phyloP scores from a whole-genome alignment of 2,797 vertebrate species.

The Mormyrops boulengeri region DNA sequence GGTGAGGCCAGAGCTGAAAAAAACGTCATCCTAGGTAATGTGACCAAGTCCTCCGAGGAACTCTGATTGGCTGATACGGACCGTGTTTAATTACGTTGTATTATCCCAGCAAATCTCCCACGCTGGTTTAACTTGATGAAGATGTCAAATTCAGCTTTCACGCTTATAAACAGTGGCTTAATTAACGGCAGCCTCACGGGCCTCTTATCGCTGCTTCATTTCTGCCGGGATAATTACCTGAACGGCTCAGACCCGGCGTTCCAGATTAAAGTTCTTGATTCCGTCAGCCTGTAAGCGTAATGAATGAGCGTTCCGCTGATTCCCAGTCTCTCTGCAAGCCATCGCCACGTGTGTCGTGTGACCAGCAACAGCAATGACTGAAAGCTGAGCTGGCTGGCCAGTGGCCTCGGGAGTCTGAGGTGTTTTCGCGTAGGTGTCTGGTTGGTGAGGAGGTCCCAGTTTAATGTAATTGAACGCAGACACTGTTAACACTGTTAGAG shows the following conservation, averaged over 20 bases:
- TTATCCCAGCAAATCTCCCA: neutral
- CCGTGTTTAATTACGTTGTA: neutral
- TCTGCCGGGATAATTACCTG: constrained; percentile 3
- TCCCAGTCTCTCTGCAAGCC: neutral
- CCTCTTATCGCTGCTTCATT: neutral
- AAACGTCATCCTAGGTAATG: neutral
- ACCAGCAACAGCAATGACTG: neutral
- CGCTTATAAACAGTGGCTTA: neutral
- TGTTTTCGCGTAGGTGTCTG: neutral
- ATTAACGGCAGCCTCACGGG: neutral
- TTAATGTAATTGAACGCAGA: neutral
- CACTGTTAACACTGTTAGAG: neutral
- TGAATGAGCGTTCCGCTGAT: neutral
- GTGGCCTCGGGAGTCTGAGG: neutral
- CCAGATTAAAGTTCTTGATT: neutral
- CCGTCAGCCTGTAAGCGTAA: neutral
- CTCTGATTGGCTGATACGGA: neutral
- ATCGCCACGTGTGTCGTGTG: neutral
- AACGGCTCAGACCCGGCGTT: neutral
- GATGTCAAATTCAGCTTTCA: neutral
- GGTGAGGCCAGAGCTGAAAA: neutral
- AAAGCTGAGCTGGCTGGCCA: neutral
- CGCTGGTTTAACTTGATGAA: neutral
- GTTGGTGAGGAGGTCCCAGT: neutral
- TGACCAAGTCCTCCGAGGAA: neutral